Evolutionary conservation across 2,113 vertebrate genomes (phyloP).

Genomic region (Microcebus lehilahytsara): DNA sequence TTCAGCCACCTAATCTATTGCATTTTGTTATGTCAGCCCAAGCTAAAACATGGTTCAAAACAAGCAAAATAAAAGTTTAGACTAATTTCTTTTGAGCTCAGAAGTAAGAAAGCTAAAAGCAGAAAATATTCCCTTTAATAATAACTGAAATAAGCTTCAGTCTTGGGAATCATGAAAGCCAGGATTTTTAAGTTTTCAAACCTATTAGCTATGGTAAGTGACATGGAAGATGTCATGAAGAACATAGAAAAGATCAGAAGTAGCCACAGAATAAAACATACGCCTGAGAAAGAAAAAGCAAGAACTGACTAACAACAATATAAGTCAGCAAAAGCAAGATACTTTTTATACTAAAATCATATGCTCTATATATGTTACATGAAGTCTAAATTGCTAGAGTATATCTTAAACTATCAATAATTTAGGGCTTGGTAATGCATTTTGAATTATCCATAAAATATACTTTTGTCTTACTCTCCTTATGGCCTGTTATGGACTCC

Average conservation of each 20-base stretch:
- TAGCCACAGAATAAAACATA: not conserved
- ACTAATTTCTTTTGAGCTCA: constrained; percentile 64
- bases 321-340: not conserved
- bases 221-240: not conserved
- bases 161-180: not conserved
- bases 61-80: constrained; percentile 28
- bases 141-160: not conserved
- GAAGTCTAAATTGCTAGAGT: not conserved
- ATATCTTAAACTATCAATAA: not conserved
- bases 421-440: not conserved
- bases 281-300: not conserved
- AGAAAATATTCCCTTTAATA: constrained; percentile 8
- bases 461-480: not conserved
- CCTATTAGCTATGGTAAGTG: not conserved
- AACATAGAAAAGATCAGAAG: not conserved
- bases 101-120: not conserved
- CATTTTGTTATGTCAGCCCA: not conserved
- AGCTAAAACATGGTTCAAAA: not conserved
- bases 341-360: constrained; percentile 12
- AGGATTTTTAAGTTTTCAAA: constrained; percentile 1
- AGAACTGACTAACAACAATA: not conserved
- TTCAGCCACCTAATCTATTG: not conserved
- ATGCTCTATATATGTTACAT: not conserved
- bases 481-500: not conserved
- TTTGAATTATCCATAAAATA: not conserved